These are phyloP conservation scores for Xylota sylvarum DNA, from an alignment of 2,888 invertebrate species.

Conservation along the genomic window DNA sequence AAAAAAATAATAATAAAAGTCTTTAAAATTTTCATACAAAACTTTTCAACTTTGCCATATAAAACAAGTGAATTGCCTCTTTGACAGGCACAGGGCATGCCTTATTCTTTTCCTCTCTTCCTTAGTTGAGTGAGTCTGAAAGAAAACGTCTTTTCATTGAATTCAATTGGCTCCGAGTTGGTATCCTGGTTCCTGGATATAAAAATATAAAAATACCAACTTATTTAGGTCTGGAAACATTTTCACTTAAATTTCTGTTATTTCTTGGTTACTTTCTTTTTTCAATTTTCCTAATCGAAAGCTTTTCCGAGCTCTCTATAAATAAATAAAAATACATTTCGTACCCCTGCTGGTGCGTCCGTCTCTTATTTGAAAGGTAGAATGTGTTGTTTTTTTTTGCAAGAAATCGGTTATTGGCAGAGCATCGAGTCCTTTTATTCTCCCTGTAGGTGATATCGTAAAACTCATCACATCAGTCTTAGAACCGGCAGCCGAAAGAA, in stretches of 20 bases:
- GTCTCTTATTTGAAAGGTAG: neutral
- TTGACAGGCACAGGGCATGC: neutral
- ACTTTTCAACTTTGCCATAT: constrained; percentile 12
- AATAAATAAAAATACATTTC: constrained; percentile 11
- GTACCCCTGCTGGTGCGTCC: neutral
- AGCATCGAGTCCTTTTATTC: neutral
- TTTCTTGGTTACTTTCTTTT: neutral
- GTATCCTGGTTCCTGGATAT: neutral
- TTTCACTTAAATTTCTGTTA: neutral
- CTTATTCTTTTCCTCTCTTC: neutral
- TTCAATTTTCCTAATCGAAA: constrained; percentile 34
- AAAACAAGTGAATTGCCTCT: constrained; percentile 21
- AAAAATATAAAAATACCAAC: neutral
- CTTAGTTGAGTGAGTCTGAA: neutral
- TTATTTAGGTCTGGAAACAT: constrained; percentile 3
- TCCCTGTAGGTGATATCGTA: neutral
- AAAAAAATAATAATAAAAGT: neutral
- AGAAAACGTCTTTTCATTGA: neutral
- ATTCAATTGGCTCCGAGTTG: constrained; percentile 7
- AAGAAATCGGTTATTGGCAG: neutral
- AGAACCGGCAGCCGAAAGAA: neutral
- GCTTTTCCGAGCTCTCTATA: constrained; percentile 9
- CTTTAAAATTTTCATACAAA: neutral
- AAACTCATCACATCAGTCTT: constrained; percentile 2
- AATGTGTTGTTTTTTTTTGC: neutral